Percentiles rank a stretch among this genome's conserved stretches.
Conservation (phyloP, 1,140 invertebrate species). For the Stegodyphus dumicola region DNA sequence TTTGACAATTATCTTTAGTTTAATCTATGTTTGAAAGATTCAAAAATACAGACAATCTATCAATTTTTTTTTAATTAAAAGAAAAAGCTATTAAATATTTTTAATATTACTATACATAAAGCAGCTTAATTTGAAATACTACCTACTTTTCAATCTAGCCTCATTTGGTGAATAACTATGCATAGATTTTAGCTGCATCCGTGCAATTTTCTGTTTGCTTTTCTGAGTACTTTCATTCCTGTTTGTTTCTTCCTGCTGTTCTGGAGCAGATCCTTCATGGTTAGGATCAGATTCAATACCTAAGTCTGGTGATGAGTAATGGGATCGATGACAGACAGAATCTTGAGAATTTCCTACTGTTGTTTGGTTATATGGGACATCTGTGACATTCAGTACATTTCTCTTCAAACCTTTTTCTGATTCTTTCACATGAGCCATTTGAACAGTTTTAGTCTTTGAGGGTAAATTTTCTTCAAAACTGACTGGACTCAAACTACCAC, state of each 20-base stretch:
- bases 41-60: no score
- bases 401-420: neutral
- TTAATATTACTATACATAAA: no score
- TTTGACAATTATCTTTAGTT: no score
- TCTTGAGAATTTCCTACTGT: conserved; percentile 24
- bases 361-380: neutral
- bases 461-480: conserved; percentile 39
- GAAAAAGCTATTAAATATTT: no score
- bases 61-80: no score
- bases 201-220: no score
- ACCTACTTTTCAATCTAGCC: no score
- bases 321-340: conserved; percentile 34
- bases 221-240: neutral
- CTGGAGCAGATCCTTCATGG: conserved; percentile 40
- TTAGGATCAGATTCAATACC: conserved; percentile 61
- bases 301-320: conserved; percentile 54
- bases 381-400: neutral
- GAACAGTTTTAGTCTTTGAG: neutral
- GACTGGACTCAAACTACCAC: conserved; percentile 36
- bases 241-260: conserved; percentile 4
- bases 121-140: no score
- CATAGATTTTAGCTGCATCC: no score
- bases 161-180: no score
- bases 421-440: neutral
- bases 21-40: no score